Evolutionary conservation across 1,140 invertebrate genomes (phyloP), one percentile per base, ranked within the genome.

Genomic region (Pinna nobilis): DNA sequence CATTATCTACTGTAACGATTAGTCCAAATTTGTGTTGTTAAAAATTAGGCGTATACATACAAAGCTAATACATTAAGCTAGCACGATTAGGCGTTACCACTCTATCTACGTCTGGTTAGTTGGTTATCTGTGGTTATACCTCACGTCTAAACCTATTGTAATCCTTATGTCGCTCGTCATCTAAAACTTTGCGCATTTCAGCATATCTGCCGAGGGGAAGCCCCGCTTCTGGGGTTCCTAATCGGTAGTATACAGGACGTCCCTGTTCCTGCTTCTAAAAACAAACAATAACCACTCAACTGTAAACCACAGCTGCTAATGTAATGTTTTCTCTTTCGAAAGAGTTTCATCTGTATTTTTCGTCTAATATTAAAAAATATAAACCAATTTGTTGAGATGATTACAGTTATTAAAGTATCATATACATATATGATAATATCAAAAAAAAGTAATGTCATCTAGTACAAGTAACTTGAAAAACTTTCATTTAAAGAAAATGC

Each of bases 71-170:
- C n/a, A n/a, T n/a, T n/a, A n/a, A n/a, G n/a, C n/a, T n/a, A n/a
- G n/a, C n/a, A n/a, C n/a, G n/a, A n/a, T n/a, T n/a, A n/a, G n/a
- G n/a, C n/a, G n/a, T n/a, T n/a, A n/a, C n/a, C n/a, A n/a, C n/a
- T n/a, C n/a, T n/a, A n/a, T n/a, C n/a, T n/a, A n/a, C n/a, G n/a
- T n/a, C n/a, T n/a, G n/a, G n/a, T n/a, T n/a, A n/a, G n/a, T n/a
- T n/a, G n/a, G n/a, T n/a, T n/a, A n/a, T n/a, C n/a, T n/a, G n/a
- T n/a, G n/a, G n/a, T 25, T 70, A 71, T 71, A 71, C 69, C 69
- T 71, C 44, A 32, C 35, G 30, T 9, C 63, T 55, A 71, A 32
- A 64, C n/a, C 13, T 28, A 71, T 64, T 71, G 59, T 64, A 71
- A 7, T 71, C 69, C 64, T 33, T 20, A 9, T 71, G 69, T 13